Evolutionary conservation across 2,797 vertebrate genomes (phyloP).

Genomic region (Gymnopithys bicolor): DNA sequence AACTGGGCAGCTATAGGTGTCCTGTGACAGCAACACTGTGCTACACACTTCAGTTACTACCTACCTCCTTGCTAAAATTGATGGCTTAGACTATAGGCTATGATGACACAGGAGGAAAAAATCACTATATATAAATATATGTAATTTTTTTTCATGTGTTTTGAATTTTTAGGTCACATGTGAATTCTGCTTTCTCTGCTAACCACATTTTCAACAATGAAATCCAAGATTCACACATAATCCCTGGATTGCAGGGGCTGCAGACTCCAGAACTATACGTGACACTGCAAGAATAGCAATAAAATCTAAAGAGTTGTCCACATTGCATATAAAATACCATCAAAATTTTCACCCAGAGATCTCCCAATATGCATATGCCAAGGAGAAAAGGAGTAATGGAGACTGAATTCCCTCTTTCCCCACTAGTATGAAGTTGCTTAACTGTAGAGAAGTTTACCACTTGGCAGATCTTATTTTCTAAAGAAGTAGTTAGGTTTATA

Average conservation of each 20-base stretch:
- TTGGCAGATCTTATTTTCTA: not conserved
- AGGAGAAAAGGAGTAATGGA: not conserved
- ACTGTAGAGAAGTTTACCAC: not conserved
- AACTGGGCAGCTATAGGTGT: not conserved
- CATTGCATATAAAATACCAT: not conserved
- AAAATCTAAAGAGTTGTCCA: not conserved
- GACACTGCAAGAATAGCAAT: not conserved
- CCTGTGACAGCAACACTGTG: not conserved
- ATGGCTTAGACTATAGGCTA: not conserved
- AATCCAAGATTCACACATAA: slow-evolving; percentile 12
- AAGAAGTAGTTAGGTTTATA: not conserved
- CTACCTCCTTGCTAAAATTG: not conserved
- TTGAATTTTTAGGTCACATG: not conserved
- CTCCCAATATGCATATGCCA: not conserved
- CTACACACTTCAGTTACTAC: not conserved
- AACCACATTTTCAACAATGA: not conserved
- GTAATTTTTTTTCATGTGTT: not conserved
- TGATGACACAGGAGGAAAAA: not conserved
- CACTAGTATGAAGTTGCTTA: not conserved
- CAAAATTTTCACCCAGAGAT: not conserved
- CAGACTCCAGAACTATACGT: not conserved
- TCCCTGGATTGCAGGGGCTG: not conserved
- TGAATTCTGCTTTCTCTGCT: not conserved
- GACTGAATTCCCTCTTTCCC: not conserved
- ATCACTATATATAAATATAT: not conserved